Base-by-base conservation (phyloP, 2,888 invertebrate species). In the Philereme transversata region DNA sequence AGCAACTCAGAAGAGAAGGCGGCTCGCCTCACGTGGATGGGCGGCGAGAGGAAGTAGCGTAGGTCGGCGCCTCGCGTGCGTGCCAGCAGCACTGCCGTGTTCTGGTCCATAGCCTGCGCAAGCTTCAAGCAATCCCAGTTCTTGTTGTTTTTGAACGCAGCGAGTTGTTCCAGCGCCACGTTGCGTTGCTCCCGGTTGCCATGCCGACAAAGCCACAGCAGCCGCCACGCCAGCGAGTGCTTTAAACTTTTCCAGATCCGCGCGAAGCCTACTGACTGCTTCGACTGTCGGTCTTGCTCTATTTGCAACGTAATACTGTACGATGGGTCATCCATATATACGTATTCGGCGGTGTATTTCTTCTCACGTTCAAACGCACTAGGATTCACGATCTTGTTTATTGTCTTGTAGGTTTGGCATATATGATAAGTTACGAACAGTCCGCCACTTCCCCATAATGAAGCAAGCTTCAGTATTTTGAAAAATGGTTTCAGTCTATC, bases 81-180 rank as follows among this genome's bases (percentile, higher is more conserved):
- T 0, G 98, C 97, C 53, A 98, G 89, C 3, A 95, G 94, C 0
- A 97, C 94, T 3, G 97, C 96, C 0, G 97, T 97, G 69, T 94
- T 92, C 49, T 94, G 93, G 87, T 97, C 96, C 71, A 96, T 93
- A 67, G 96, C 95, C 86, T 97, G 97, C 5, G 97, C 96, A 62
- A 98, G 92, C 74, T 96, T 95, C 54, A 93, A 88, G 77, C 94
- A 96, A 72, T 97, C 94, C 94, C 94, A 94, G 60, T 87, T 88
- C 83, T 95, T 95, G 10, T 96, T 92, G 75, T 95, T 93, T 77
- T 94, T 95, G 68, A 96, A 93, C 40, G 93, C 90, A 2, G 95
- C 94, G 10, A 97, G 86, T 62, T 94, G 94, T 53, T 94, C 90
- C 0, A 96, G 84, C 0, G 96, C 96, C 73, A 94, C 93, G 51